phyloP scores from a whole-genome alignment of 2,113 vertebrate genomes.

The Uria lomvia region DNA sequence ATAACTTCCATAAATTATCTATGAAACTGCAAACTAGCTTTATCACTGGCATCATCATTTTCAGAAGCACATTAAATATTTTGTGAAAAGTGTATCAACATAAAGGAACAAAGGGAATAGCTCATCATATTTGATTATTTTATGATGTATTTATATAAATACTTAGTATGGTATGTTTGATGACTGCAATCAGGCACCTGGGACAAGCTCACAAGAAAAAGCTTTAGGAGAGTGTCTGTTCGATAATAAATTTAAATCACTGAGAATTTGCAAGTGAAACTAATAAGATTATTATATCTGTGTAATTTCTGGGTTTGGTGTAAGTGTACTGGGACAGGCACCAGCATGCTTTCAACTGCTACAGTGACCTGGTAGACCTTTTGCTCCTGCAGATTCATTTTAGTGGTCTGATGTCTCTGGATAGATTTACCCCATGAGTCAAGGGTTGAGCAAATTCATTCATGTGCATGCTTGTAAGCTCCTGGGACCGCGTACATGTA shows the following conservation, averaged over 20 bases:
- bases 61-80: slow-evolving; percentile 78
- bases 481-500: not conserved
- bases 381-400: slow-evolving; percentile 7
- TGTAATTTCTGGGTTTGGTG: not conserved
- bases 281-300: not conserved
- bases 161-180: slow-evolving; percentile 61
- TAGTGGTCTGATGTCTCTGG: not conserved
- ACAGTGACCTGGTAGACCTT: slow-evolving; percentile 19
- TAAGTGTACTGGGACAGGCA: not conserved
- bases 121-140: slow-evolving; percentile 69
- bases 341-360: not conserved
- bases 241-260: slow-evolving; percentile 13
- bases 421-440: not conserved
- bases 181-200: slow-evolving; percentile 52
- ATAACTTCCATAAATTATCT: slow-evolving; percentile 78
- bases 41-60: slow-evolving; percentile 75
- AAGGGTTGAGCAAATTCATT: slow-evolving; percentile 29
- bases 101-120: slow-evolving; percentile 70
- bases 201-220: slow-evolving; percentile 38
- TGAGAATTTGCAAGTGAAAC: slow-evolving; percentile 8
- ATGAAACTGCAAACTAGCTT: slow-evolving; percentile 77
- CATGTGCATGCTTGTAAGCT: slow-evolving; percentile 1
- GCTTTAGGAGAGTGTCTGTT: not conserved
- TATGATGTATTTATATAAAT: slow-evolving; percentile 76
- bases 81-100: slow-evolving; percentile 69